Conservation (phyloP, 1,140 invertebrate genomes). For the Ylistrum balloti region DNA sequence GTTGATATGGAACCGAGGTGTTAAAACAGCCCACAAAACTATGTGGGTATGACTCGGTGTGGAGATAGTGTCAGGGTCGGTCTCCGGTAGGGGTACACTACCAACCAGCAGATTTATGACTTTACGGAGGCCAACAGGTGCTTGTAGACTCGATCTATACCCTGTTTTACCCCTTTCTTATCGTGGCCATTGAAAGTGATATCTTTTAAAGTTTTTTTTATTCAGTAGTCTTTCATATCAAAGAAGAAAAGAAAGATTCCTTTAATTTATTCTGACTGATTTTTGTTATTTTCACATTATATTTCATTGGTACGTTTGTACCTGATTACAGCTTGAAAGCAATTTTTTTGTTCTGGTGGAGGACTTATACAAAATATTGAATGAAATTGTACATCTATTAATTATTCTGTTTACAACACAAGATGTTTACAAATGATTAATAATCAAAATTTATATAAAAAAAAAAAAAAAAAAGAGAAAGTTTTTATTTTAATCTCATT, state of each 20-base stretch:
- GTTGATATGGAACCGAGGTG: slow-evolving; percentile 3
- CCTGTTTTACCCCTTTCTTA: slow-evolving; percentile 20
- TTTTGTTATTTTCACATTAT: neutral
- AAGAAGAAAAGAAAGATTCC: neutral
- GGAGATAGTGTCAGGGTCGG: slow-evolving; percentile 17
- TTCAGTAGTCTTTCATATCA: neutral
- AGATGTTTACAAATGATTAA: neutral
- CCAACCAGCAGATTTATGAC: neutral
- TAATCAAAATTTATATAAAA: neutral
- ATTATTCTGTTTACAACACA: neutral
- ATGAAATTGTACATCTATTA: neutral
- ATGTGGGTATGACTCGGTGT: neutral
- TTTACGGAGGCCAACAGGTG: slow-evolving; percentile 24
- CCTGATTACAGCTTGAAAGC: neutral
- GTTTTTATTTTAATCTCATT: neutral
- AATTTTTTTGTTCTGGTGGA: neutral
- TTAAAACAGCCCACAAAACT: neutral
- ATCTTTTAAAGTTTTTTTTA: slow-evolving; percentile 36
- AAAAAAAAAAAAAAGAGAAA: neutral
- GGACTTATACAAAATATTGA: neutral
- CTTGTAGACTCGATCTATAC: neutral
- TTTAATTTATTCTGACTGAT: neutral
- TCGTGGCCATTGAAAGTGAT: neutral
- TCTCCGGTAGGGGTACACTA: neutral
- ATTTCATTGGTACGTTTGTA: neutral